Evolutionary conservation across 2,797 vertebrate genomes (phyloP).

Genomic region (Phrynocephalus forsythii): DNA sequence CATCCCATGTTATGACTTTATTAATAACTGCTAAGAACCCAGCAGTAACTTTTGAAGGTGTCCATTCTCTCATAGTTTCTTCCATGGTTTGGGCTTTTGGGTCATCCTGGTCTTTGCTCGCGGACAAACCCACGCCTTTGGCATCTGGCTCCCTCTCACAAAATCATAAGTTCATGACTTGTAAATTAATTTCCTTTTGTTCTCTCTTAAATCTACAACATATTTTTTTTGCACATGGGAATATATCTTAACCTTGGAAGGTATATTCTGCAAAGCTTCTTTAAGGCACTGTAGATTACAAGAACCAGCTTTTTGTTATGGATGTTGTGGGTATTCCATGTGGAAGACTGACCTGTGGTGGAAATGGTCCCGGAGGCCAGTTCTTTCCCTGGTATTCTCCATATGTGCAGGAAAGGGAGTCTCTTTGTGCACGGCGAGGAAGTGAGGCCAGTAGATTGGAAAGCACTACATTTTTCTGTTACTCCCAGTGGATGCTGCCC

Average conservation of each 20-base stretch:
- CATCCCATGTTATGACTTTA: too few relatives aligned
- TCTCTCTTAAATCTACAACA: not conserved
- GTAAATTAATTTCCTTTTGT: not conserved
- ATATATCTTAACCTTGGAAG: not conserved
- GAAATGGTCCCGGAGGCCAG: conserved; percentile 57
- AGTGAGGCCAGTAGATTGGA: conserved; percentile 54
- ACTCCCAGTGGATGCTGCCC: conserved; percentile 62
- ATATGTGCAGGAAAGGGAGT: conserved; percentile 72
- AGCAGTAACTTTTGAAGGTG: too few relatives aligned
- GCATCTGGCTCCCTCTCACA: too few relatives aligned
- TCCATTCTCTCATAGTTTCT: too few relatives aligned
- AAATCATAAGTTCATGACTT: not conserved
- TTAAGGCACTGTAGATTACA: not conserved
- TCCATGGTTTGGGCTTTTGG: too few relatives aligned
- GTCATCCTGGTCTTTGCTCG: too few relatives aligned
- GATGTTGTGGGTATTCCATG: conserved; percentile 48
- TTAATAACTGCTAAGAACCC: too few relatives aligned
- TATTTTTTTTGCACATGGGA: not conserved
- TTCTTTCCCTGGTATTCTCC: conserved; percentile 42
- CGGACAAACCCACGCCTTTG: too few relatives aligned
- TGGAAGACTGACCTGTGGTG: conserved; percentile 61
- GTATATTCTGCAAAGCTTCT: fast-evolving
- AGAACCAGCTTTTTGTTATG: not conserved
- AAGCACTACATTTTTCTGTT: conserved; percentile 63
- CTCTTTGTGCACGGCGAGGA: conserved; percentile 46